Conservation (phyloP, 1,140 invertebrate genomes). For the Nomia melanderi region DNA sequence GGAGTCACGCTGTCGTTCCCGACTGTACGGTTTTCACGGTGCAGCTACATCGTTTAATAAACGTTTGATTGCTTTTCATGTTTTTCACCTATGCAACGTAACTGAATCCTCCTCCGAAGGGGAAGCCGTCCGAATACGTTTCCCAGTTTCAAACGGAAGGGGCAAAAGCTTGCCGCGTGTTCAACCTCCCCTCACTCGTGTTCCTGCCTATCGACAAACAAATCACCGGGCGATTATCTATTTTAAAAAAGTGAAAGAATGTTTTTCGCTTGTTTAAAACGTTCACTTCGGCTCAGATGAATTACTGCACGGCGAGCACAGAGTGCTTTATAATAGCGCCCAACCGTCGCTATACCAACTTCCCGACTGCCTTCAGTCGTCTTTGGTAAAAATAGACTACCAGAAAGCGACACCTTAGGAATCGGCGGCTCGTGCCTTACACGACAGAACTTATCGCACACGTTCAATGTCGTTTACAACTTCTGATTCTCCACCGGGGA, state of each 20-base stretch:
- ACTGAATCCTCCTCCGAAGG: conserved; percentile 28
- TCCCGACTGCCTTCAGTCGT: conserved; percentile 69
- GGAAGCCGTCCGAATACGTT: conserved; percentile 10
- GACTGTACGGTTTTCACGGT: not conserved
- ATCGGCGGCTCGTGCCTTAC: conserved; percentile 38
- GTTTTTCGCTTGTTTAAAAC: conserved; percentile 4
- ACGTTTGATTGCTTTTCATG: not conserved
- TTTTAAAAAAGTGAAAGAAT: not conserved
- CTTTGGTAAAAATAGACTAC: conserved; percentile 75
- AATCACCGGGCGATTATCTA: conserved; percentile 9
- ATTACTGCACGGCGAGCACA: conserved; percentile 62
- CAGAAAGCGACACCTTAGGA: conserved; percentile 76
- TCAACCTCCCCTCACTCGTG: not conserved
- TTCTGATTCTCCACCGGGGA: not conserved
- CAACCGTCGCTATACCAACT: conserved; percentile 69
- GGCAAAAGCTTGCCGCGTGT: not conserved
- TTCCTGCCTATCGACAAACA: not conserved
- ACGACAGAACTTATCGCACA: conserved; percentile 16
- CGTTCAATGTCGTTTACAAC: not conserved
- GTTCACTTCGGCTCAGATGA: conserved; percentile 65
- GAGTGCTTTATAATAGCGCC: conserved; percentile 73
- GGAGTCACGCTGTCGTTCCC: not conserved
- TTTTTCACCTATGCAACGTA: conserved; percentile 55
- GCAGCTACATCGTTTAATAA: not conserved
- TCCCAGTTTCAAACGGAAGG: not conserved